phyloP scores from a whole-genome alignment of 2,797 vertebrate genomes.

The Myiotriccus ornatus region DNA sequence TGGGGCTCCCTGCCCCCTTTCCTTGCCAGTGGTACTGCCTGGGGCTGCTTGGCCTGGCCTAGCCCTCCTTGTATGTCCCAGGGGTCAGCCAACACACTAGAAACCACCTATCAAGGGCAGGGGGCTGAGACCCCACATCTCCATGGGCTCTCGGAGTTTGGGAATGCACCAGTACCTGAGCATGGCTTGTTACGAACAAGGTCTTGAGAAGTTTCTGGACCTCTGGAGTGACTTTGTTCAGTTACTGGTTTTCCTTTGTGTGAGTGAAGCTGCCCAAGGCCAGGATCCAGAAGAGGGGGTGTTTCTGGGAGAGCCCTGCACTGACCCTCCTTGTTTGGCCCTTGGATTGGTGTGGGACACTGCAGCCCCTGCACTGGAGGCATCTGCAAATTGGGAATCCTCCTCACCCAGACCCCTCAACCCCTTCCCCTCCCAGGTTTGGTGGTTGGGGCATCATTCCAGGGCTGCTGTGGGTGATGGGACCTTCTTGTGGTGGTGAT shows the following conservation, averaged over 20 bases:
- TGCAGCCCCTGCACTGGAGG: neutral
- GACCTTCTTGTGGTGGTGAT: neutral
- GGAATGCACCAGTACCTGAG: accelerated
- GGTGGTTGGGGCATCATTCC: accelerated
- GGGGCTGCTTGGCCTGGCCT: too few species aligned
- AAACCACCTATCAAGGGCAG: neutral
- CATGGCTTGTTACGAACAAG: neutral
- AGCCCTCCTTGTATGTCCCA: neutral
- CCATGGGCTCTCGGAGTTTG: too few species aligned
- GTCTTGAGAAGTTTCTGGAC: neutral
- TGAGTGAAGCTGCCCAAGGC: neutral
- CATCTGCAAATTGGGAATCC: neutral
- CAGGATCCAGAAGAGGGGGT: neutral
- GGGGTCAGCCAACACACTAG: neutral
- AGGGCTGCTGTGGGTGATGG: neutral
- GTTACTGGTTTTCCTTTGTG: neutral
- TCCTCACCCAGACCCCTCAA: neutral
- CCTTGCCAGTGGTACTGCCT: neutral
- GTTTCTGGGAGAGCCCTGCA: neutral
- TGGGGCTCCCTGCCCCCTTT: neutral
- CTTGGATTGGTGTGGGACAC: neutral
- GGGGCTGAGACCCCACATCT: neutral
- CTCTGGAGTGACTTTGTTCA: neutral
- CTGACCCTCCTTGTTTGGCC: neutral
- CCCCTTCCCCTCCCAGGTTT: accelerated